Conservation (phyloP, 37 sponge, comb jelly and placozoan genomes). For the Beroe ovata region DNA sequence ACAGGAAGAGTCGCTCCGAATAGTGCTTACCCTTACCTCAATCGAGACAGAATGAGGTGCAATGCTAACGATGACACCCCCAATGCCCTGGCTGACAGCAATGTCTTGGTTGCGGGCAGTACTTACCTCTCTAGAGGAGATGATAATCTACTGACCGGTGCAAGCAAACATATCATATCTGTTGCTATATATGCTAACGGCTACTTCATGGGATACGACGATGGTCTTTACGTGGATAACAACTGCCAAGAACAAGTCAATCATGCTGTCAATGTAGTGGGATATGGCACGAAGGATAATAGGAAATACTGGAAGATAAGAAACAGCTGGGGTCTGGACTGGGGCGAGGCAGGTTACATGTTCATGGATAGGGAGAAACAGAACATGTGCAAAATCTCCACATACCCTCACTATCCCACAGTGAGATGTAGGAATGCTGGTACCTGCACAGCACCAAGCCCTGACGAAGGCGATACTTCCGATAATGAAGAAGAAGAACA, state of each 20-base stretch:
- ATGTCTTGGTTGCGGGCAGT: not conserved
- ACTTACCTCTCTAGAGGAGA: not conserved
- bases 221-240: not conserved
- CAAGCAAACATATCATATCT: not conserved
- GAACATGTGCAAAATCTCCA: conserved; percentile 34
- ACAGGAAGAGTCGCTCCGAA: not conserved
- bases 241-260: not conserved
- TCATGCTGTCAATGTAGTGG: conserved; percentile 26
- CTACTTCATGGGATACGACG: not conserved
- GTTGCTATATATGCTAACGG: not conserved
- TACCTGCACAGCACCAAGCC: not conserved
- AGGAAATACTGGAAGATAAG: conserved; percentile 42
- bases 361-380: not conserved
- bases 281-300: not conserved
- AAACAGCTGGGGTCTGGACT: conserved; percentile 37
- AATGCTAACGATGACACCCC: too few species aligned
- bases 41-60: not conserved
- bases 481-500: conserved; percentile 20
- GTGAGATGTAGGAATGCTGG: not conserved
- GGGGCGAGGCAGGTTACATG: conserved; percentile 2
- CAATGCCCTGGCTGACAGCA: not conserved
- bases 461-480: not conserved
- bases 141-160: not conserved
- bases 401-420: not conserved
- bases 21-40: not conserved